These are phyloP conservation scores for Felis chaus DNA, from an alignment of 2,113 vertebrate genomes.

Conservation along the genomic window DNA sequence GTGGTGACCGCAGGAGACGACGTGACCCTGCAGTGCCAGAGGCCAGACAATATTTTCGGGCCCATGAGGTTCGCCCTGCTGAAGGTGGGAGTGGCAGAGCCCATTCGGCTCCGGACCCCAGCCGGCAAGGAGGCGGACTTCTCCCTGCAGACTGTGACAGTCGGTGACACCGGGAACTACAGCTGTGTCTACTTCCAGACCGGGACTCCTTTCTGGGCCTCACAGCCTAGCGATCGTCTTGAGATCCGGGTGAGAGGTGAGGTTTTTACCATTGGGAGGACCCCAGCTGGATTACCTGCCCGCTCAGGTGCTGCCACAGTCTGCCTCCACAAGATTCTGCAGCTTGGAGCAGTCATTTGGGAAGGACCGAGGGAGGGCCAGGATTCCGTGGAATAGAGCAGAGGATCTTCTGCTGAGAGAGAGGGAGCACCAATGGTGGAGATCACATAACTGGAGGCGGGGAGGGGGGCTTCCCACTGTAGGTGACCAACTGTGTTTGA, in stretches of 20 bases:
- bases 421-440: neutral
- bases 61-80: neutral
- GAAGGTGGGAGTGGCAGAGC: rapidly evolving
- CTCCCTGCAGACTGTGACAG: neutral
- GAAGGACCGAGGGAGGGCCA: too few species aligned
- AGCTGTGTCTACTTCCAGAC: constrained; percentile 8
- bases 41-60: rapidly evolving
- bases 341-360: neutral
- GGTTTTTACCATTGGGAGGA: rapidly evolving
- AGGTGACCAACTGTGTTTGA: neutral
- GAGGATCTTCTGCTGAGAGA: neutral
- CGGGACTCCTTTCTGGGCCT: neutral
- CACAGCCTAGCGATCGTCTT: neutral
- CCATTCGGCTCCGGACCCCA: rapidly evolving
- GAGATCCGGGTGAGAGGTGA: constrained; percentile 9
- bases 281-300: neutral
- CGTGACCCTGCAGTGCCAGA: neutral
- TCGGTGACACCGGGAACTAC: neutral
- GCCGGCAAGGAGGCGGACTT: rapidly evolving
- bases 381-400: neutral
- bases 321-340: neutral
- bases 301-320: neutral
- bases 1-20: neutral
- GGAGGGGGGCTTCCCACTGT: neutral
- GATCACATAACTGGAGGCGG: neutral